Evolutionary conservation across 2,113 vertebrate species (phyloP).

Genomic region (Engraulis encrasicolus): DNA sequence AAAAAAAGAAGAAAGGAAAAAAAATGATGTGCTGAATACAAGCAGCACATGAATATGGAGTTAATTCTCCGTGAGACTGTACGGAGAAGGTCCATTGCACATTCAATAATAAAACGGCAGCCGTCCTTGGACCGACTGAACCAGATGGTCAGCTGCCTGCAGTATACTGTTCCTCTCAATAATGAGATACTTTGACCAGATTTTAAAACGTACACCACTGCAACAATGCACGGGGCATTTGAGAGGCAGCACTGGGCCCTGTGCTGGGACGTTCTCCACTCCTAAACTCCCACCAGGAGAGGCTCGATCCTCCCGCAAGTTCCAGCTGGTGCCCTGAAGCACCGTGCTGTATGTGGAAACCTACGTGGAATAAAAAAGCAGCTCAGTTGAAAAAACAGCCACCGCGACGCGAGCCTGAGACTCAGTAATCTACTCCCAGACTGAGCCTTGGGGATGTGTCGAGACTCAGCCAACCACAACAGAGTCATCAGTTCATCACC

Average conservation of each 20-base stretch:
- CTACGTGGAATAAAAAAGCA: neutral
- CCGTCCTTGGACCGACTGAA: neutral
- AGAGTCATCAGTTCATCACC: constrained; percentile 3
- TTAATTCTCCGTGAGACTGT: neutral
- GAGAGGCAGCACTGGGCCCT: neutral
- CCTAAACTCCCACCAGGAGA: neutral
- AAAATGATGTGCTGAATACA: neutral
- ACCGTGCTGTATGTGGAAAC: neutral
- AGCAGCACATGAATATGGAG: neutral
- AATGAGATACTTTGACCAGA: no score
- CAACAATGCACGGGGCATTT: neutral
- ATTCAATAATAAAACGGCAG: neutral
- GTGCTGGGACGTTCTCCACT: neutral
- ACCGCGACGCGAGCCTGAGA: neutral
- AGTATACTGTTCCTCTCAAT: no score
- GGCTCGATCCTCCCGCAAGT: neutral
- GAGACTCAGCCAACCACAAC: neutral
- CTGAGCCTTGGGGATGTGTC: constrained; percentile 9
- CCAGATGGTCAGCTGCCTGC: neutral
- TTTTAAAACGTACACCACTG: no score
- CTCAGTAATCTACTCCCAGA: neutral
- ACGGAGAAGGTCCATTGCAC: neutral
- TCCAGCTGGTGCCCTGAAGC: neutral
- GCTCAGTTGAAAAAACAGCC: neutral
- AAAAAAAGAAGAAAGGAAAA: no score